These are phyloP conservation scores for Pangasius djambal DNA, from an alignment of 2,797 vertebrate genomes.

Conservation along the genomic window DNA sequence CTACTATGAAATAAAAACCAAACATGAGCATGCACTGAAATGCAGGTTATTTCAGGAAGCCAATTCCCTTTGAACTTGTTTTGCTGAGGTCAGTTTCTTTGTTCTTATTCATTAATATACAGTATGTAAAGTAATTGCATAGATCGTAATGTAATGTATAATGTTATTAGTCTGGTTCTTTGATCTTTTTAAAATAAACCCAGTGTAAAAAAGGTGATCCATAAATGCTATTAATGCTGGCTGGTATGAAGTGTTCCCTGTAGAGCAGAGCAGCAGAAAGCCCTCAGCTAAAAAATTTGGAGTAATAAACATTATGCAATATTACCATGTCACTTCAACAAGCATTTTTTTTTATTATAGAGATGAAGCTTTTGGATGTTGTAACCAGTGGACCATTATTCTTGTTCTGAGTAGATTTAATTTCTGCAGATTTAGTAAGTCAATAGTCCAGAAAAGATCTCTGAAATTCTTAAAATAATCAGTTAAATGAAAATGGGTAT, in stretches of 20 bases:
- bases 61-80: constrained; percentile 14
- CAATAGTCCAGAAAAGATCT: constrained; percentile 15
- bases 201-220: constrained; percentile 9
- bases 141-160: not conserved
- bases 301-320: constrained; percentile 47
- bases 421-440: constrained; percentile 26
- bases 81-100: not conserved
- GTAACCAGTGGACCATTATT: constrained; percentile 18
- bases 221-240: constrained; percentile 25
- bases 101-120: not conserved
- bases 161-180: not conserved
- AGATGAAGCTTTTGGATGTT: constrained; percentile 18
- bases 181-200: constrained; percentile 17
- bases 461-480: constrained; percentile 23
- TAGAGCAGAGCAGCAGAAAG: constrained; percentile 1
- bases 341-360: not conserved
- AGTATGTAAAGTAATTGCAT: not conserved
- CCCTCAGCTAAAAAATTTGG: constrained; percentile 4
- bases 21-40: not conserved
- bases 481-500: constrained; percentile 22
- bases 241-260: not conserved
- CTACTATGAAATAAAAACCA: not conserved
- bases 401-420: constrained; percentile 30
- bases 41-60: constrained; percentile 16
- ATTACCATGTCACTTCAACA: constrained; percentile 21